Evolutionary conservation across 2,888 invertebrate species (phyloP), one percentile per base, ranked within the genome.

Genomic region (Cheilosia pagana): DNA sequence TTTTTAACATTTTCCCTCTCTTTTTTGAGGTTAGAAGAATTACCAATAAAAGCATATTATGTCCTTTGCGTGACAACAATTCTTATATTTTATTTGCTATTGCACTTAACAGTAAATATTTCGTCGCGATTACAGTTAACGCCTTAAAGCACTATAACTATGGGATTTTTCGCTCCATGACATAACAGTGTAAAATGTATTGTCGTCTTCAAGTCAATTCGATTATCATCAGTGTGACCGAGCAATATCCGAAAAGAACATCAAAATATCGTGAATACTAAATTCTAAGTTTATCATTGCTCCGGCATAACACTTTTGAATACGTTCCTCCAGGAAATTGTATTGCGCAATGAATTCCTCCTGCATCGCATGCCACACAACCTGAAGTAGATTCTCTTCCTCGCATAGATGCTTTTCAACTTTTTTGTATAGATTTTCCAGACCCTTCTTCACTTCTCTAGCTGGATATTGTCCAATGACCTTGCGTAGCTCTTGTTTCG

Each of bases 361-460:
- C 93, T 99, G 99, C 99, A 99, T 99, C 88, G 98, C 97, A 90
- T 98, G 95, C 99, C 99, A 99, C 76, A 99, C 99, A 63, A 99
- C 99, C 95, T 97, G 92, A 89, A 98, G 93, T 87, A 98, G 93
- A 90, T 98, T 98, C 91, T 97, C 96, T 92, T 98, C 97, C 92
- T 98, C 98, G 89, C 97, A 97, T 55, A 99, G 93, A 92, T 99
- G 99, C 93, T 99, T 99, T 91, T 99, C 99, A 72, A 99, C 98
- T 92, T 98, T 98, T 92, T 96, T 96, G 92, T 98, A 98, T 83
- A 99, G 93, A 89, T 96, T 95, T 92, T 98, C 98, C 86, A 99
- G 93, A 1, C 98, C 97, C 91, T 96, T 96, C 92, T 98, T 98
- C 19, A 98, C 98, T 94, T 98, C 96, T 89, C 96, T 95, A 7